phyloP scores from a whole-genome alignment of 2,888 invertebrate genomes.

The Willowsia nigromaculata region DNA sequence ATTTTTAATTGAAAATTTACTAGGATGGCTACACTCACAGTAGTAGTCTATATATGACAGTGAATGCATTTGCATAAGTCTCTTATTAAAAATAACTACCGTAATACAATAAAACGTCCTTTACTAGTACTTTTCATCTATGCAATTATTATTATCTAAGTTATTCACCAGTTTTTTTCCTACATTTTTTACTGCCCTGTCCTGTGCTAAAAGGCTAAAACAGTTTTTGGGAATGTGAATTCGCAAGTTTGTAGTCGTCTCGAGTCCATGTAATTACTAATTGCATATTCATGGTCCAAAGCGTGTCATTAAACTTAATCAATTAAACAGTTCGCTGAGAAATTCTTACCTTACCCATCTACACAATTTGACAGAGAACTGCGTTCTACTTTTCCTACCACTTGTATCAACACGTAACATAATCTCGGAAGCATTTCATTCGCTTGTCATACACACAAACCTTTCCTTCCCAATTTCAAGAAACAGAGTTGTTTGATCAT shows the following conservation, averaged over 20 bases:
- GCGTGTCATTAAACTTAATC: conserved; percentile 29
- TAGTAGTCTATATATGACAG: not conserved
- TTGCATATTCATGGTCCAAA: conserved; percentile 31
- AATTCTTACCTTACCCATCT: not conserved
- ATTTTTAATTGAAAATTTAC: conserved; percentile 33
- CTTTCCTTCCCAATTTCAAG: not conserved
- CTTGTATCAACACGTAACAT: not conserved
- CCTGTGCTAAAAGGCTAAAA: not conserved
- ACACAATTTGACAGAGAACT: not conserved
- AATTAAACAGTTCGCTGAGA: conserved; percentile 30
- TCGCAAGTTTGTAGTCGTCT: too few species aligned
- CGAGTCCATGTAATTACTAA: conserved; percentile 33
- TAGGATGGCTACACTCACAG: not conserved
- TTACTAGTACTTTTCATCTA: not conserved
- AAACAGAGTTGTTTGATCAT: conserved; percentile 16
- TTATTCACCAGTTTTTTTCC: not conserved
- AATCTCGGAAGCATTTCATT: not conserved
- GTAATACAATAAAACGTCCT: not conserved
- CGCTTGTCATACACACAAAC: not conserved
- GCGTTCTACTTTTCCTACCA: not conserved
- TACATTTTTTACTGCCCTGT: not conserved
- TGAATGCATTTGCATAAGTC: not conserved
- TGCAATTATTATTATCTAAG: not conserved
- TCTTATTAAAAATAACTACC: not conserved
- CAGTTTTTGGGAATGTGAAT: not conserved